Conservation (phyloP, 2,888 invertebrate genomes). For the Cantharis rufa region DNA sequence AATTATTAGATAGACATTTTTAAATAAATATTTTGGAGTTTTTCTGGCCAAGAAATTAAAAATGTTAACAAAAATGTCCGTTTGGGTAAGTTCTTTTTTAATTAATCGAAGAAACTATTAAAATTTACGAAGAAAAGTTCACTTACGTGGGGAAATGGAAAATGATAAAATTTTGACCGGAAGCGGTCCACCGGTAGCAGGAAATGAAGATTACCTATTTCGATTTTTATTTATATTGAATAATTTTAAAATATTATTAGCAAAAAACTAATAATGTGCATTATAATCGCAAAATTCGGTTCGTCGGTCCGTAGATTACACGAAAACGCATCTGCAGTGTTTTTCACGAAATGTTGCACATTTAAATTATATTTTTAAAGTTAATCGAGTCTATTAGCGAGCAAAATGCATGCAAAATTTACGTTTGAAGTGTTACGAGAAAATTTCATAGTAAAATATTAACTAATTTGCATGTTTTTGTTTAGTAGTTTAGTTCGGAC, state of each 20-base stretch:
- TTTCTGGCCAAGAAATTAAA: too few species aligned
- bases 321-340: too few species aligned
- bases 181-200: neutral
- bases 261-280: too few species aligned
- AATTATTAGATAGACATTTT: too few species aligned
- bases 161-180: neutral
- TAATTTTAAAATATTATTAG: neutral
- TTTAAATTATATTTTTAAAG: neutral
- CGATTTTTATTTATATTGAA: neutral
- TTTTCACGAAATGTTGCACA: too few species aligned
- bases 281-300: neutral
- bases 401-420: neutral
- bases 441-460: neutral
- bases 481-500: neutral
- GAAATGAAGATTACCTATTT: neutral
- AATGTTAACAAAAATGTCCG: too few species aligned
- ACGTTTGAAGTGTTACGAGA: neutral
- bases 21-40: too few species aligned
- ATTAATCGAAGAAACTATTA: too few species aligned
- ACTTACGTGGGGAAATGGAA: neutral
- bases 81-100: too few species aligned
- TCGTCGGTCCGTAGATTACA: neutral
- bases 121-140: too few species aligned
- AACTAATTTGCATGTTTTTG: neutral
- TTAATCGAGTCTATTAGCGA: neutral